Evolutionary conservation across 92 coral and sea anemone species (phyloP).

Genomic region (Palythoa grandiflora): DNA sequence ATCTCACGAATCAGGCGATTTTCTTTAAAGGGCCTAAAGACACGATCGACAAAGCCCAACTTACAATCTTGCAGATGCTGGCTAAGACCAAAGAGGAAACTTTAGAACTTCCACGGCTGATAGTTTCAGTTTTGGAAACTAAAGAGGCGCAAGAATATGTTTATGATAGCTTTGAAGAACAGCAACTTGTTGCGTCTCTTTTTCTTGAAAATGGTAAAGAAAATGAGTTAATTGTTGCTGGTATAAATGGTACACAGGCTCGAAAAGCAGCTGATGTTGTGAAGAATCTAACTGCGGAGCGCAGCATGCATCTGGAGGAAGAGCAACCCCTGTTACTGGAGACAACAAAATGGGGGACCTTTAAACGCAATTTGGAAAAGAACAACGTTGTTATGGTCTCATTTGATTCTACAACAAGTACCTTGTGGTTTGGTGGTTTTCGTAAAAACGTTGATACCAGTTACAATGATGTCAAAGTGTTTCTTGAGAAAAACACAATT

Average conservation of each 20-base stretch:
- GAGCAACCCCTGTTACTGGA: constrained; percentile 51
- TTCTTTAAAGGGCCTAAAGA: constrained; percentile 52
- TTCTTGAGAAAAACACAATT: too few relatives aligned
- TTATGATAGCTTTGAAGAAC: constrained; percentile 17
- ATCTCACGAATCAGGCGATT: constrained; percentile 31
- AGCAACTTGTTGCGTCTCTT: constrained; percentile 43
- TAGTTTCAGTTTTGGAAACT: too few relatives aligned
- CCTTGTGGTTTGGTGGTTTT: too few relatives aligned
- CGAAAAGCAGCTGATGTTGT: too few relatives aligned
- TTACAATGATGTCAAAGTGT: too few relatives aligned
- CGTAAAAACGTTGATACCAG: too few relatives aligned
- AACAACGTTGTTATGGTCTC: not conserved
- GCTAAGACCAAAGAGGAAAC: constrained; percentile 36
- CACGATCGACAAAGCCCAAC: constrained; percentile 43
- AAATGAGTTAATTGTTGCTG: constrained; percentile 51
- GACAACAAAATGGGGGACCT: constrained; percentile 66
- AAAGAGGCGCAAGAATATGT: constrained; percentile 14
- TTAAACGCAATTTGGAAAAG: not conserved
- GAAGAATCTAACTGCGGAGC: too few relatives aligned
- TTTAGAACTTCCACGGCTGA: too few relatives aligned
- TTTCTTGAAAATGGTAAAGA: constrained; percentile 12
- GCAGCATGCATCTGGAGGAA: too few relatives aligned
- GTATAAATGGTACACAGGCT: not conserved
- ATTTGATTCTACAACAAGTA: constrained; percentile 38
- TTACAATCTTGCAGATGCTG: constrained; percentile 48